Conservation (phyloP, 2,797 vertebrate genomes). For the Manis javanica region DNA sequence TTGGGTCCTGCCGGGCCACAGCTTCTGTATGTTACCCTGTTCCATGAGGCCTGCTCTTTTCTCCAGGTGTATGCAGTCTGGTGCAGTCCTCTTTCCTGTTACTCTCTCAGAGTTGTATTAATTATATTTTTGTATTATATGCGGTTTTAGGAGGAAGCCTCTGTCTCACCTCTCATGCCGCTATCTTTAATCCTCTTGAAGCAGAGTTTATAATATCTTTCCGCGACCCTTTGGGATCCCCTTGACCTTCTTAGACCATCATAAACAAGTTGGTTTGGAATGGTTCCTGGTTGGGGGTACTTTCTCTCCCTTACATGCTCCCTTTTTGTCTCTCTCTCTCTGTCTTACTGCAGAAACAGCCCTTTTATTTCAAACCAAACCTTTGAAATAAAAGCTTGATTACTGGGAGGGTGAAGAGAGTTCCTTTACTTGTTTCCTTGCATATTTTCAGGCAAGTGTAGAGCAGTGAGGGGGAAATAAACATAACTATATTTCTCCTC, state of each 20-base stretch:
- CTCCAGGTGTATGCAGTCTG: too few relatives aligned
- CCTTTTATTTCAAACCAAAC: conserved; percentile 15
- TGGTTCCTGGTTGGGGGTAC: not conserved
- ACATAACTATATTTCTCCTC: not conserved
- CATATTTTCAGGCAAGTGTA: not conserved
- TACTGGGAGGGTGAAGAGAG: not conserved
- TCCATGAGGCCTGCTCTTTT: too few relatives aligned
- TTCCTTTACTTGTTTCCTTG: not conserved
- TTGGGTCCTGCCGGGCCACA: too few relatives aligned
- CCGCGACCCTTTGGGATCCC: not conserved
- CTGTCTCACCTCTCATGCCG: too few relatives aligned
- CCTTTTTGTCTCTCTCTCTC: not conserved
- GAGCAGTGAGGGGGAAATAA: not conserved
- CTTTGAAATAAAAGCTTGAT: conserved; percentile 29
- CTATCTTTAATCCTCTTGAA: too few relatives aligned
- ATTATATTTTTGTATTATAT: too few relatives aligned
- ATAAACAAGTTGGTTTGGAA: not conserved
- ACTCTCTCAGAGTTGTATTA: too few relatives aligned
- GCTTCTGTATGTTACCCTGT: too few relatives aligned
- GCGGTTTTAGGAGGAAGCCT: too few relatives aligned
- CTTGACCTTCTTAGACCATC: not conserved
- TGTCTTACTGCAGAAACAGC: not conserved
- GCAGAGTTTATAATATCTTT: not conserved
- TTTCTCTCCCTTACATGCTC: not conserved
- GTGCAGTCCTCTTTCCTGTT: too few relatives aligned